These are phyloP conservation scores for Caradrina clavipalpis DNA, from an alignment of 2,888 invertebrate genomes.

Conservation along the genomic window DNA sequence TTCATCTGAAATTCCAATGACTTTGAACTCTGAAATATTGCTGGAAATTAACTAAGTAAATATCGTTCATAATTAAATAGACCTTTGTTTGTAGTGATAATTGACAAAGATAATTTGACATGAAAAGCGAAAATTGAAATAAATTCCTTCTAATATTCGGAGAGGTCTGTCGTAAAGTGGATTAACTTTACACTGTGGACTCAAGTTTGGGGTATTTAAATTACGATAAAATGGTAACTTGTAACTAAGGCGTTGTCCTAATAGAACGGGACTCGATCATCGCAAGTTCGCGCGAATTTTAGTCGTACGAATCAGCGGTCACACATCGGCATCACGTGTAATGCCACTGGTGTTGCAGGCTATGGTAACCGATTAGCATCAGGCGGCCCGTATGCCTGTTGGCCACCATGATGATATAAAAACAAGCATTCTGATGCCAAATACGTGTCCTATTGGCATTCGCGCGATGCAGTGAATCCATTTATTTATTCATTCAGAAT, in stretches of 20 bases:
- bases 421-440: too few species aligned
- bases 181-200: constrained; percentile 64
- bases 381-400: too few species aligned
- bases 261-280: too few species aligned
- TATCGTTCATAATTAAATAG: constrained; percentile 68
- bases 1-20: constrained; percentile 54
- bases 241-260: constrained; percentile 22
- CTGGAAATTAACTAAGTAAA: constrained; percentile 68
- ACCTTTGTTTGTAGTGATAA: constrained; percentile 71
- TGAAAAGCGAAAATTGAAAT: constrained; percentile 75
- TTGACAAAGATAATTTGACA: constrained; percentile 72
- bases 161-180: constrained; percentile 63
- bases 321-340: too few species aligned
- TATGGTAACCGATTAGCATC: too few species aligned
- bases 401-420: too few species aligned
- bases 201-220: constrained; percentile 68
- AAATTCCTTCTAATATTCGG: constrained; percentile 67
- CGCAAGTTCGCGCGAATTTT: too few species aligned
- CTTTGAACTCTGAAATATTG: constrained; percentile 64
- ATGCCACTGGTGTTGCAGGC: too few species aligned
- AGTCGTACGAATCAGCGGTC: too few species aligned
- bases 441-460: too few species aligned
- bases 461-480: too few species aligned
- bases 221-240: constrained; percentile 66
- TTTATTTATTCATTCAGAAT: too few species aligned